Evolutionary conservation across 2,888 invertebrate species (phyloP), one percentile per base, ranked within the genome.

Genomic region (Apeira syringaria): DNA sequence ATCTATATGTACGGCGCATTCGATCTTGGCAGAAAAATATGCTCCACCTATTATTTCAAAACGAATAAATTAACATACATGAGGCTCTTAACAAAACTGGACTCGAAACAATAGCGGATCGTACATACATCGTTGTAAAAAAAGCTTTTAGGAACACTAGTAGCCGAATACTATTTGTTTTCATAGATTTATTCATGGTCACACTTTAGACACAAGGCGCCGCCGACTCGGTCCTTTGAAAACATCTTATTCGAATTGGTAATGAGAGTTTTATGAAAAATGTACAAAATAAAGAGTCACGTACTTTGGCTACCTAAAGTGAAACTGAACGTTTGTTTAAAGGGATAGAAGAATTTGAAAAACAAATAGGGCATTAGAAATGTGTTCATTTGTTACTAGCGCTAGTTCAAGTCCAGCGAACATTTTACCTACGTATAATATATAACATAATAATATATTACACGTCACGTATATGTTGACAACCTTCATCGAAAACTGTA

Each of bases 161-260:
- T 85, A 85, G 87, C 83, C 80, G 74, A 83, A 87, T 84, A 80
- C 70, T 89, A 87, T 87, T 89, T 88, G 88, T 89, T 89, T 88
- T 89, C 86, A 87, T 87, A 86, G 82, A 87, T 87, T 85, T 88
- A 87, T 89, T 88, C 89, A 88, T 85, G 87, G 87, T 84, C 84
- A 74, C 66, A 72, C 59, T 62, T 64, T 56, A 68, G 76, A 80
- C 80, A 80, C 61, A 83, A 85, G 86, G 78, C 78, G 85, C 89
- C 87, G 86, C 74, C 83, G 74, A 67, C 74, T 77, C 80, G 76
- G 71, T 66, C 61, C 73, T 75, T 82, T 84, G 76, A 78, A 81
- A 83, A 83, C 57, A 71, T 68, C 74, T 77, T 68, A 67, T 83
- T 74, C 74, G 83, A 85, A 82, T 82, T 80, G 59, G 72, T 85